Conservation (phyloP, 2,888 invertebrate species). For the Griposia aprilina region DNA sequence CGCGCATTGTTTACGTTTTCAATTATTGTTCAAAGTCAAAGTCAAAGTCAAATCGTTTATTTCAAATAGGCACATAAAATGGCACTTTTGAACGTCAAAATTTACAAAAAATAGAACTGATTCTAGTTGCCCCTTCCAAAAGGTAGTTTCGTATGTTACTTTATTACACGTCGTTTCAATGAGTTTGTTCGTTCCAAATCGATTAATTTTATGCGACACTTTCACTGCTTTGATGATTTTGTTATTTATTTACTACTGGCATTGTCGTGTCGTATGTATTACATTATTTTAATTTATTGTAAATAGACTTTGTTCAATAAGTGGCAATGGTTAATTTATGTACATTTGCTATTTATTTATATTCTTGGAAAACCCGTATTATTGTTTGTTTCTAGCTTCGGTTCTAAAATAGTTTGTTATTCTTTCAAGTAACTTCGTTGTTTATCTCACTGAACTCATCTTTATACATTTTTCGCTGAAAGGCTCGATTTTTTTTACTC, state of each 20-base stretch:
- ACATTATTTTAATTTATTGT: conserved; percentile 51
- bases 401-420: conserved; percentile 1
- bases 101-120: too few species aligned
- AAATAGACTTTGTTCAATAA: conserved; percentile 43
- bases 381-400: conserved; percentile 17
- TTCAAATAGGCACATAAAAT: too few species aligned
- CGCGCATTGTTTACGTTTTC: conserved; percentile 51
- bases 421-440: neutral
- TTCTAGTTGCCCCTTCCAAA: too few species aligned
- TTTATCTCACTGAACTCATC: conserved; percentile 1
- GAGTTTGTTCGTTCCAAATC: conserved; percentile 46
- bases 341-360: conserved; percentile 28
- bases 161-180: conserved; percentile 45
- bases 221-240: conserved; percentile 54
- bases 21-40: too few species aligned
- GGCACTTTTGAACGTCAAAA: too few species aligned
- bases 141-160: too few species aligned
- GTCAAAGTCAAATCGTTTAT: too few species aligned
- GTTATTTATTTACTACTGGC: conserved; percentile 35
- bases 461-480: conserved; percentile 31
- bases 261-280: conserved; percentile 33
- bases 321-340: conserved; percentile 30
- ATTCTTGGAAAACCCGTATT: conserved; percentile 43
- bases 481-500: neutral
- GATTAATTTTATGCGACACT: conserved; percentile 64